Base-by-base conservation (phyloP, 2,113 vertebrate genomes). In the Notothenia rossii region DNA sequence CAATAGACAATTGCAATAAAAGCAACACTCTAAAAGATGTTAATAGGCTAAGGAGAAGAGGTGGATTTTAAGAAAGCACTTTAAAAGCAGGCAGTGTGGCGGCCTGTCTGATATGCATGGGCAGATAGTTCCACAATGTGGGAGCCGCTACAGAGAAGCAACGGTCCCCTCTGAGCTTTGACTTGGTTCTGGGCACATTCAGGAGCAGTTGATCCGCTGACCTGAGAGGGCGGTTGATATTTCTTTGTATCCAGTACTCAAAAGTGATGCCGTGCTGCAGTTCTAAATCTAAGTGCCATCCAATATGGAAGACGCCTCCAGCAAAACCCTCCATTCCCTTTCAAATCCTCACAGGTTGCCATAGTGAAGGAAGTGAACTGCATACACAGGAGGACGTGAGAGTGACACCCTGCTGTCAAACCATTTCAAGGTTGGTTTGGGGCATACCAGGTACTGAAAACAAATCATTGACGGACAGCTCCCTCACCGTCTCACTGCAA, bases 321-420 rank as follows among this genome's bases (percentile, higher is more conserved):
- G 76, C 80, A 43, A 48, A 75, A 76, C 54, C 55, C 18, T 59
- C 49, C 18, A 9, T 55, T 45, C 71, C 67, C 61, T 70, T 67
- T 67, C 15, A 79, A 36, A 51, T 58, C 75, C 43, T 68, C 29
- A 7, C 62, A 68, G 25, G 36, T 54, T 72, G 67, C 72, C 67
- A 68, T 10, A 1, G 40, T 1, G 77, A 73, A 49, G 68, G 72
- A 56, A 69, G 60, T 33, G 59, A 81, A 61, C 51, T 36, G 74
- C 70, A 48, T 1, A 49, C 43, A 49, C 74, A 54, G 66, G 48
- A 72, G 54, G 70, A 71, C 3, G 18, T 40, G 25, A 49, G 43
- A 56, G 70, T 66, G 66, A 78, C 78, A 81, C 60, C 50, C 51
- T 33, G 63, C 67, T 60, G 75, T 73, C 72, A 69, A 43, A 74